Conservation (phyloP, 2,888 invertebrate genomes). For the Phalera bucephala region DNA sequence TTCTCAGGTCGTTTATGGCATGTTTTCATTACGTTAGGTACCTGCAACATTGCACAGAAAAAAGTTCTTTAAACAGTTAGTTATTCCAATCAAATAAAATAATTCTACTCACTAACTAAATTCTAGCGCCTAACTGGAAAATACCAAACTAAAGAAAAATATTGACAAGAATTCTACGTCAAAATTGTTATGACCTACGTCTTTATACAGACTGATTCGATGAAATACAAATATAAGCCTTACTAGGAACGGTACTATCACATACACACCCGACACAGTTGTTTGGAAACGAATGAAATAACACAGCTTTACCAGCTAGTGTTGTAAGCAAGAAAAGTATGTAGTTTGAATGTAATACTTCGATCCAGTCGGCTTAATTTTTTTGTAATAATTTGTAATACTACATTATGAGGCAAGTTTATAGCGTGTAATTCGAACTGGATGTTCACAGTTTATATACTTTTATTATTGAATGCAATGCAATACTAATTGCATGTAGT, state of each 20-base stretch:
- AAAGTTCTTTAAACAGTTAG: too few relatives aligned
- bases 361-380: slow-evolving; percentile 12
- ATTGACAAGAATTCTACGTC: not conserved
- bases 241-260: not conserved
- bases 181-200: not conserved
- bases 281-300: slow-evolving; percentile 2
- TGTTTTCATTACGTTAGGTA: too few relatives aligned
- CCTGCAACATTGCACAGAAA: too few relatives aligned
- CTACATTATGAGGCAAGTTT: not conserved
- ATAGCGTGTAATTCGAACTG: not conserved
- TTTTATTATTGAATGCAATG: too few relatives aligned
- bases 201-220: not conserved
- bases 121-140: not conserved
- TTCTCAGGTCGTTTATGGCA: too few relatives aligned
- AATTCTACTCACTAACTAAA: not conserved
- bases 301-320: slow-evolving; percentile 11
- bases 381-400: slow-evolving; percentile 16
- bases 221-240: not conserved
- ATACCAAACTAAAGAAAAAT: not conserved
- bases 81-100: not conserved
- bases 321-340: slow-evolving; percentile 5
- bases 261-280: not conserved
- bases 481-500: too few relatives aligned
- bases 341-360: slow-evolving; percentile 15
- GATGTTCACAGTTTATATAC: too few relatives aligned